These are phyloP conservation scores for Cephalopachus bancanus DNA, from an alignment of 2,797 vertebrate genomes.

Conservation along the genomic window DNA sequence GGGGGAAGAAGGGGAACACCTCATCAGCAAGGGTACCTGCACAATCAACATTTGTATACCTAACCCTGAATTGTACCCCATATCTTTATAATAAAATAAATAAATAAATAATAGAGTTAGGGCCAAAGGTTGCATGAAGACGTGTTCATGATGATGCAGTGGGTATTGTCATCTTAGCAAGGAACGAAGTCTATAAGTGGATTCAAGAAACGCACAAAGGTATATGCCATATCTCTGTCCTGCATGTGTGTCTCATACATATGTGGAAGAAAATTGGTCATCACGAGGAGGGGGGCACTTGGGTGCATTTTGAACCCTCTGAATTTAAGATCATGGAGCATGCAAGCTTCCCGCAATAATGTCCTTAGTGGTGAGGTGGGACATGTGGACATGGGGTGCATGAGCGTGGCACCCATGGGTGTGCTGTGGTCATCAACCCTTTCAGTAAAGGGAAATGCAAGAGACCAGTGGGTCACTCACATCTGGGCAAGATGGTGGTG, in stretches of 20 bases:
- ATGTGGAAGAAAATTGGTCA: not conserved
- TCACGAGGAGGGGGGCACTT: not conserved
- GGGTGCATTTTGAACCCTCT: not conserved
- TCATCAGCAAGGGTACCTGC: too few species aligned
- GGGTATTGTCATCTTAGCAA: not conserved
- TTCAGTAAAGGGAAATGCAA: not conserved
- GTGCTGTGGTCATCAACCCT: not conserved
- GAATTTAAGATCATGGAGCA: not conserved
- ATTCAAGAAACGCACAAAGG: not conserved
- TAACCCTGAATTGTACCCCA: too few species aligned
- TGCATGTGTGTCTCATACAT: not conserved
- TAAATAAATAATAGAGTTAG: too few species aligned
- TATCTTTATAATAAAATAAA: too few species aligned
- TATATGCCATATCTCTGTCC: not conserved
- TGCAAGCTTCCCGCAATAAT: not conserved
- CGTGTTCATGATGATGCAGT: not conserved
- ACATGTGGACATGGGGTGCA: accelerated
- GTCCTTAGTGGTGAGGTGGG: not conserved
- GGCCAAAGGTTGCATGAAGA: too few species aligned
- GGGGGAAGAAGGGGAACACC: too few species aligned
- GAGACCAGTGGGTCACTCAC: not conserved
- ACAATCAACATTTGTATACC: too few species aligned
- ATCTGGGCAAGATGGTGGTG: not conserved
- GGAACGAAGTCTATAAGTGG: not conserved
- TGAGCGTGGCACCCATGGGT: not conserved